Conservation (phyloP, 2,888 invertebrate genomes). For the Aphidoletes aphidimyza region DNA sequence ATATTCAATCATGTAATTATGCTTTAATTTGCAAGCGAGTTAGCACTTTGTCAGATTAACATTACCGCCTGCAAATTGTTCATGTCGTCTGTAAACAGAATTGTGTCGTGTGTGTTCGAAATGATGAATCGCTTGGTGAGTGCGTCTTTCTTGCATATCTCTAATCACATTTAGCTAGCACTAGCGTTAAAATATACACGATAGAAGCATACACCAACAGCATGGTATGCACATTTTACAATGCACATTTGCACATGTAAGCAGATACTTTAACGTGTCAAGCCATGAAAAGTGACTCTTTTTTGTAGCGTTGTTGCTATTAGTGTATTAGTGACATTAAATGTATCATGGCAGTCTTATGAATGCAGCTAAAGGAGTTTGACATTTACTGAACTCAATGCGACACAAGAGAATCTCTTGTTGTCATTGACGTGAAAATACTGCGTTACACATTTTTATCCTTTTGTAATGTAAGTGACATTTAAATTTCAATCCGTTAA, state of each 20-base stretch:
- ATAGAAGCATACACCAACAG: background rate
- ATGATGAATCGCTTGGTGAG: slow-evolving; percentile 26
- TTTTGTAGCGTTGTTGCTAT: background rate
- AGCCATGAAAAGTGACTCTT: too few relatives aligned
- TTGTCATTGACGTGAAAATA: background rate
- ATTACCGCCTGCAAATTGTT: slow-evolving; percentile 55
- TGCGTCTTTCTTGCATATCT: slow-evolving; percentile 9
- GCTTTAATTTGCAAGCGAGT: slow-evolving; percentile 55
- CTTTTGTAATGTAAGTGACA: too few relatives aligned
- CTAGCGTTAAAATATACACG: background rate
- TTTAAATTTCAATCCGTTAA: background rate
- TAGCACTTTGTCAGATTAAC: slow-evolving; percentile 54
- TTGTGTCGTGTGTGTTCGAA: background rate
- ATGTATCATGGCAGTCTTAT: slow-evolving; percentile 4
- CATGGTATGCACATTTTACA: background rate
- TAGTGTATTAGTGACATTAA: background rate
- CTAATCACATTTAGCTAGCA: background rate
- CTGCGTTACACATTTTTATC: background rate
- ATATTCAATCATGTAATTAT: slow-evolving; percentile 55
- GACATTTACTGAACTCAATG: background rate
- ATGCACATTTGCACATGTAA: background rate
- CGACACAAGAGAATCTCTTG: background rate
- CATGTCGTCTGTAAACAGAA: background rate
- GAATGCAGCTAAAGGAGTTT: slow-evolving; percentile 10
- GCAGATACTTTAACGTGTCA: too few relatives aligned